Base-by-base conservation (phyloP, 2,113 vertebrate genomes). In the Nycticebus coucang region DNA sequence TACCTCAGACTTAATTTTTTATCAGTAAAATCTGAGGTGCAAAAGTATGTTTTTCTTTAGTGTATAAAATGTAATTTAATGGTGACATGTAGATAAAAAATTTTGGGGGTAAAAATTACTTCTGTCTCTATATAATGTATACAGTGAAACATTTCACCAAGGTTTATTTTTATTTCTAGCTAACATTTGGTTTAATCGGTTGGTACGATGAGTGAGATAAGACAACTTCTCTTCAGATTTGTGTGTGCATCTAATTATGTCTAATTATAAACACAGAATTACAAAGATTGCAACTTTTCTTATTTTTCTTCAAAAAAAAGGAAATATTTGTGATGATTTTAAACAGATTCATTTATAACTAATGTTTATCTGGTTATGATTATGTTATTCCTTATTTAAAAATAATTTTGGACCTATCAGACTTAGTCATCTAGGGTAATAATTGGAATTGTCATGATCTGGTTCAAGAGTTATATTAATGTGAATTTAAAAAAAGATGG, bases 261-360 rank as follows among this genome's bases (percentile, higher is more conserved):
- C 30, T 59, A 89, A 33, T 78, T 66, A 50, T 68, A 37, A 59
- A 66, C 53, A 41, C 24, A 19, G 72, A 88, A 35, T 83, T 64
- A 89, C 30, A 80, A 89, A 69, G 37, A 80, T 21, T 77, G 12
- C 24, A 97, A 71, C 41, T 62, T 4, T 78, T 94, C 62, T 69
- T 66, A 55, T 28, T 94, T 95, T 91, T 66, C 53, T 77, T 84
- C 15, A 77, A 5, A 85, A 66, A 94, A 94, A 94, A 41, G 82
- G 24, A 95, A 96, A 82, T 4, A 55, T 55, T 77, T 69, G 37
- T 72, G 6, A 57, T 62, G 3, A 1, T 89, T 93, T 93, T 3
- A 64, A 95, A 94, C 89, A 53, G 21, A 50, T 68, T 57, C 8
- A 69, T 28, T 68, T 84, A 60, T 55, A 92, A 53, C 8, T 37